Percentiles rank a stretch among this genome's conserved stretches.
These are phyloP conservation scores for Vanessa cardui DNA, from an alignment of 2,888 invertebrate genomes.

Conservation along the genomic window DNA sequence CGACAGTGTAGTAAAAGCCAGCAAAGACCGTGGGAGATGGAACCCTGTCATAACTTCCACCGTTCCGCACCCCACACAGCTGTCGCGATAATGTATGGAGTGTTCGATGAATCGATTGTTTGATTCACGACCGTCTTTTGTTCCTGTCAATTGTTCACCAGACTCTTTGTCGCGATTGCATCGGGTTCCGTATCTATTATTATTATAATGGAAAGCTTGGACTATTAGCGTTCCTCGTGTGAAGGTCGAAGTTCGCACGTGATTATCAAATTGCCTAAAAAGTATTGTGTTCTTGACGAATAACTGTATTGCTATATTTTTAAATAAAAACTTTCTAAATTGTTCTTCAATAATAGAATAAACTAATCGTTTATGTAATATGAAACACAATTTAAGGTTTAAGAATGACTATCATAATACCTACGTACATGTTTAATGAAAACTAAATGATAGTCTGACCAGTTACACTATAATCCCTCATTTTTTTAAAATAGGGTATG, in stretches of 20 bases:
- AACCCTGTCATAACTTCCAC: constrained; percentile 57
- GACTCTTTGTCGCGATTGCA: constrained; percentile 38
- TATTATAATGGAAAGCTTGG: constrained; percentile 35
- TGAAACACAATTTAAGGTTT: neutral
- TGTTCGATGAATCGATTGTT: constrained; percentile 74
- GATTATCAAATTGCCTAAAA: no score
- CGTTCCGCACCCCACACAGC: constrained; percentile 62
- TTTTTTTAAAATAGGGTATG: constrained; percentile 16
- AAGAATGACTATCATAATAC: neutral
- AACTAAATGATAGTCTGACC: neutral
- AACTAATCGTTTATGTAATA: no score
- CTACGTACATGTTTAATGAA: no score
- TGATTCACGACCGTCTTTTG: constrained; percentile 67
- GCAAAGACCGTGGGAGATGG: constrained; percentile 70
- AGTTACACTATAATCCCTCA: neutral
- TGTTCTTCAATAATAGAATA: no score
- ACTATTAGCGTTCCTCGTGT: constrained; percentile 29
- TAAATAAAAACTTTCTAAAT: no score
- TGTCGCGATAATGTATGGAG: constrained; percentile 65
- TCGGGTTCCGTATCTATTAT: constrained; percentile 38
- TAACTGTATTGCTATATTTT: no score
- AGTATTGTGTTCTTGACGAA: no score
- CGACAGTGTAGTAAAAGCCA: constrained; percentile 48
- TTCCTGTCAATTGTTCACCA: constrained; percentile 52
- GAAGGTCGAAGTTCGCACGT: constrained; percentile 22